A percentile compares a stretch with the other conserved stretches of the same genome.
Evolutionary conservation across 2,797 vertebrate species (phyloP).

Genomic region (Heteromormyrus szaboi): DNA sequence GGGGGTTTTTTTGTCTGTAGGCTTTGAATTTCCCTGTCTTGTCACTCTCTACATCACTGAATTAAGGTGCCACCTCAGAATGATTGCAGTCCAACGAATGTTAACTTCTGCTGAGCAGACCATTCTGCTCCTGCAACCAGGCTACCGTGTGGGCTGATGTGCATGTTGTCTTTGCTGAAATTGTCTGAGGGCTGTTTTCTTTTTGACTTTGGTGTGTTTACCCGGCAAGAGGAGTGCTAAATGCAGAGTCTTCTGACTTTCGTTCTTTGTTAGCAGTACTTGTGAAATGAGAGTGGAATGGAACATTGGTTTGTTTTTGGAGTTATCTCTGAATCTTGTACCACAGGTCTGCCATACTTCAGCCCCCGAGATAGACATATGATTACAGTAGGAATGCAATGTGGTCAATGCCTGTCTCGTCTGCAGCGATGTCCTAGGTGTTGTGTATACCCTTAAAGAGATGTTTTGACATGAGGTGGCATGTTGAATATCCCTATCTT

Average conservation of each 20-base stretch:
- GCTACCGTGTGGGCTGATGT: neutral
- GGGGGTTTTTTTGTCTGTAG: neutral
- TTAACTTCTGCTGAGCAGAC: neutral
- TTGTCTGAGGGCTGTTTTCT: neutral
- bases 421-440: neutral
- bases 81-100: neutral
- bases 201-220: neutral
- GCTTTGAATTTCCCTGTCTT: neutral
- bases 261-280: neutral
- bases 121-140: neutral
- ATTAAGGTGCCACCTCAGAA: neutral
- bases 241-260: neutral
- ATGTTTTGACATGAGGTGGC: neutral
- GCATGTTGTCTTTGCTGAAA: neutral
- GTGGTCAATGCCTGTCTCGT: neutral
- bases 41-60: neutral
- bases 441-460: neutral
- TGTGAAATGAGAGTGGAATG: constrained; percentile 1
- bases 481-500: neutral
- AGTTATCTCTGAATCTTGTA: neutral
- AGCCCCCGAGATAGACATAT: neutral
- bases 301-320: neutral
- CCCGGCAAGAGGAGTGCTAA: neutral
- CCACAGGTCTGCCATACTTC: neutral
- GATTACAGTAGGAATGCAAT: neutral